Percentiles rank a stretch among this genome's conserved stretches.
phyloP scores from a whole-genome alignment of 2,888 invertebrate species.

The Pyrocoelia pectoralis region DNA sequence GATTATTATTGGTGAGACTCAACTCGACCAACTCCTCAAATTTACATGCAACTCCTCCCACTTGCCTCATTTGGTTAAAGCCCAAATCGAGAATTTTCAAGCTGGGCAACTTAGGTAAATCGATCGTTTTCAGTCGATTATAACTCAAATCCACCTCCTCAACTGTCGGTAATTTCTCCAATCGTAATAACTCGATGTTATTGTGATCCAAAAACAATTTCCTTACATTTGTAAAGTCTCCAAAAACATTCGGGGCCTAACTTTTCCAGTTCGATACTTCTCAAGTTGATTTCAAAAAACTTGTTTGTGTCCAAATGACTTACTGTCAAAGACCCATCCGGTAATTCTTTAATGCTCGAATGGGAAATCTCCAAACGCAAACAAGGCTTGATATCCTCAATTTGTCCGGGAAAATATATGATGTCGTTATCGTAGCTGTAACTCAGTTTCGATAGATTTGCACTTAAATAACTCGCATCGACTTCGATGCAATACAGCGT shows the following conservation, averaged over 20 bases:
- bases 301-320: not conserved
- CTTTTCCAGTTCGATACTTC: not conserved
- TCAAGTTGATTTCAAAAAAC: not conserved
- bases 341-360: not conserved
- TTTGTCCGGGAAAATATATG: not conserved
- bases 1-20: slow-evolving; percentile 51
- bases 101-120: slow-evolving; percentile 4
- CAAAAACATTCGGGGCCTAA: not conserved
- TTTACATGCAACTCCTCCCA: slow-evolving; percentile 8
- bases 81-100: slow-evolving; percentile 13
- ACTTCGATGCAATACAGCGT: not conserved
- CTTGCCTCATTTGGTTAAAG: slow-evolving; percentile 5
- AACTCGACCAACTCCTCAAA: slow-evolving; percentile 13
- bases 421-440: not conserved
- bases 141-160: slow-evolving; percentile 51
- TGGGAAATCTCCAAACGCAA: slow-evolving; percentile 1
- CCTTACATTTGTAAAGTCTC: not conserved
- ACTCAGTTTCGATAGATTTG: not conserved
- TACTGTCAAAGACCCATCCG: not conserved
- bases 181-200: slow-evolving; percentile 51
- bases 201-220: slow-evolving; percentile 6
- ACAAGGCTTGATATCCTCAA: not conserved
- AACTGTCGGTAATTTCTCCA: slow-evolving; percentile 52
- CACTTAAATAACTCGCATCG: not conserved
- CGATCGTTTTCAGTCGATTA: slow-evolving; percentile 45